These are phyloP conservation scores for Xyrauchen texanus DNA, from an alignment of 2,113 vertebrate genomes.

Conservation along the genomic window DNA sequence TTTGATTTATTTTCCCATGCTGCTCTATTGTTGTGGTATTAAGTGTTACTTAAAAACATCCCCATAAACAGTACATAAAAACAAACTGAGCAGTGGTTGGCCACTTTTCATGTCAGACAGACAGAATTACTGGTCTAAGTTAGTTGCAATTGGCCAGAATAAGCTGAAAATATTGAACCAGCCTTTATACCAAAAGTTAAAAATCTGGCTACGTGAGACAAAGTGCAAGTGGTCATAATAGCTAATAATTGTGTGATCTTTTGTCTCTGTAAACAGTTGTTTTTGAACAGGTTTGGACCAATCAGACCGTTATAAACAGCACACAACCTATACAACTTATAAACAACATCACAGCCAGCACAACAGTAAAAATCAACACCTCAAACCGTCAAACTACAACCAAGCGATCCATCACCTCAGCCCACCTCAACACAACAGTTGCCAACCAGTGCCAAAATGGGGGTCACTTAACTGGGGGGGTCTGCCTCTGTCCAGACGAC, in stretches of 20 bases:
- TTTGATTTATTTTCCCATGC: too few species aligned
- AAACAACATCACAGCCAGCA: not conserved
- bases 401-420: not conserved
- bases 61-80: too few species aligned
- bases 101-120: too few species aligned
- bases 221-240: too few species aligned
- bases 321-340: not conserved
- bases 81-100: too few species aligned
- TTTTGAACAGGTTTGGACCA: not conserved
- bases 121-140: too few species aligned
- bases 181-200: not conserved
- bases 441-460: not conserved
- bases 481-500: constrained; percentile 4
- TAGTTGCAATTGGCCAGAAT: too few species aligned
- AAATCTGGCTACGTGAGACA: not conserved
- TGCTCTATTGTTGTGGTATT: too few species aligned
- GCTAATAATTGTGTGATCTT: not conserved
- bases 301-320: not conserved
- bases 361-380: not conserved
- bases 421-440: not conserved
- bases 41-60: too few species aligned
- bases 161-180: not conserved
- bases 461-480: not conserved
- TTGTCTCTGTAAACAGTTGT: constrained; percentile 12
- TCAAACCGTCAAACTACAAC: not conserved